A percentile compares a stretch with the other conserved stretches of the same genome.
Evolutionary conservation across 2,888 invertebrate genomes (phyloP).

Genomic region (Leuctra nigra): DNA sequence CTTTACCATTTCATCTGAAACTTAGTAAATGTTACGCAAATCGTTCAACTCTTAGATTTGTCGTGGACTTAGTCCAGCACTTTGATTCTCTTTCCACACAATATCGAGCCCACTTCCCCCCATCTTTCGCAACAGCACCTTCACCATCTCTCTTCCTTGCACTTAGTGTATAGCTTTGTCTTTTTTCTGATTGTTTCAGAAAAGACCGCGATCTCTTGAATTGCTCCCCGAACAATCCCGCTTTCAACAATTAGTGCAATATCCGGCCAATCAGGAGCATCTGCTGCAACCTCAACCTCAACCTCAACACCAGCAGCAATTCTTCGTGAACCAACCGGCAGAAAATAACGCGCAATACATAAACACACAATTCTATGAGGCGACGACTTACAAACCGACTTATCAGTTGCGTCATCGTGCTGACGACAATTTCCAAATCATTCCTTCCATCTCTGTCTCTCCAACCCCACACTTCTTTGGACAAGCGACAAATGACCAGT

Average conservation of each 20-base stretch:
- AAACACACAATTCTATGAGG: constrained; percentile 12
- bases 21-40: no score
- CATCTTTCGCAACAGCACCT: not conserved
- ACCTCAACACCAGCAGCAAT: constrained; percentile 19
- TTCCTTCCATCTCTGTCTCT: constrained; percentile 1
- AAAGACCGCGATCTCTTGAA: constrained; percentile 30
- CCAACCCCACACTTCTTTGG: not conserved
- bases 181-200: constrained; percentile 32
- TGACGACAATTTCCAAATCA: not conserved
- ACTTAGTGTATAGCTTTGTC: constrained; percentile 21
- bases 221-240: constrained; percentile 23
- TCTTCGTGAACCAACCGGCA: constrained; percentile 30
- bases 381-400: constrained; percentile 24
- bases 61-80: no score
- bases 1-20: no score
- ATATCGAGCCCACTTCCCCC: not conserved
- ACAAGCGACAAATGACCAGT: not conserved
- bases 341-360: no score
- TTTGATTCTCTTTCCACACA: no score
- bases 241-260: constrained; percentile 7
- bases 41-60: no score
- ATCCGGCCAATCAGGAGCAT: constrained; percentile 1
- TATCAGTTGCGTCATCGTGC: not conserved
- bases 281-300: constrained; percentile 12
- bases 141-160: constrained; percentile 14